These are phyloP conservation scores for Chaenodraco wilsoni DNA, from an alignment of 2,797 vertebrate species.

Conservation along the genomic window DNA sequence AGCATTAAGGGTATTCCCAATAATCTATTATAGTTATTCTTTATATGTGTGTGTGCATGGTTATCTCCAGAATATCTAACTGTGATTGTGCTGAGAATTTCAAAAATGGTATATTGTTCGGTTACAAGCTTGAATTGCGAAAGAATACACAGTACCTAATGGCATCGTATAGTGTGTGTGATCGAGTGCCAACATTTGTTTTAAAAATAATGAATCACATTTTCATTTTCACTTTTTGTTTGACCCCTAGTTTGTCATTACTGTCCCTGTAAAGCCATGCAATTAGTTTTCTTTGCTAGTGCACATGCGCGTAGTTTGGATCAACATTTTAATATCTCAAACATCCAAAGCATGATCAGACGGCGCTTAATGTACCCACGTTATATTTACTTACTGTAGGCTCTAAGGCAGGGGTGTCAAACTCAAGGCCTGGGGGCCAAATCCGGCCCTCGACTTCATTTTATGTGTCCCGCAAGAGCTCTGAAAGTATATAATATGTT, in stretches of 20 bases:
- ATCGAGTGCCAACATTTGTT: neutral
- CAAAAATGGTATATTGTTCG: neutral
- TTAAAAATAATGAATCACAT: neutral
- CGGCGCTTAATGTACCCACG: conserved; percentile 9
- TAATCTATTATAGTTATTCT: neutral
- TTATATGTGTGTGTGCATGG: neutral
- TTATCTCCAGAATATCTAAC: neutral
- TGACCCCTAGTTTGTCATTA: conserved; percentile 24
- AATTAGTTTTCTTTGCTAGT: conserved; percentile 7
- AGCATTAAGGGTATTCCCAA: neutral
- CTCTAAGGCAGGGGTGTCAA: conserved; percentile 23
- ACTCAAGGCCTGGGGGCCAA: too few species aligned
- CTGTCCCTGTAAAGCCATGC: conserved; percentile 8
- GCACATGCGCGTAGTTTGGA: conserved; percentile 22
- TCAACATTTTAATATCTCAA: conserved; percentile 26
- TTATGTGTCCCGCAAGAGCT: too few species aligned
- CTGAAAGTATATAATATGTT: too few species aligned
- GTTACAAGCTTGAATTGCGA: neutral
- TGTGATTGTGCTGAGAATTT: neutral
- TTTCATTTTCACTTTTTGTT: conserved; percentile 11
- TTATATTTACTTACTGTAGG: conserved; percentile 37
- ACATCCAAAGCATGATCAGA: conserved; percentile 36
- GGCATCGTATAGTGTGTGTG: neutral
- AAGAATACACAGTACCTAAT: neutral
- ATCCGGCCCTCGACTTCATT: too few species aligned